Base-by-base conservation (phyloP, 2,797 vertebrate genomes). In the Takifugu ocellatus region DNA sequence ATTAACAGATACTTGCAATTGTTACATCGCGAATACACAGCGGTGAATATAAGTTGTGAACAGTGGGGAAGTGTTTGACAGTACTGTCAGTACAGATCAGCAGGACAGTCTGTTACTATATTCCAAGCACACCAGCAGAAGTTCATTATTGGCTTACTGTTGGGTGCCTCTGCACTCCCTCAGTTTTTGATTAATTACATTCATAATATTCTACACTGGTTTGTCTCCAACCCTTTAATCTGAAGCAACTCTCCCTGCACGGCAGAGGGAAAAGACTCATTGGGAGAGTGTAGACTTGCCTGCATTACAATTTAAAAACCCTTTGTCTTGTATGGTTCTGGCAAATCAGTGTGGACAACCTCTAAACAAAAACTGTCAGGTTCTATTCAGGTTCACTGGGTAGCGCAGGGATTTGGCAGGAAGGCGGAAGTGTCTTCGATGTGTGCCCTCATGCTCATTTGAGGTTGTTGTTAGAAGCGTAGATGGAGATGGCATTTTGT, bases 281-380 rank as follows among this genome's bases (percentile, higher is more conserved):
- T 87, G 88, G 82, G 77, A 73, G 61, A 68, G 65, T 42, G 69
- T 68, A 86, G 79, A 72, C 79, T 39, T 53, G 74, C 65, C 79
- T 83, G 83, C 77, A 84, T 88, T 81, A 85, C 85, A 90, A 89
- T 88, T 84, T 88, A 88, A 82, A 84, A 87, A 72, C 74, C 79
- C 76, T 89, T 89, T 90, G 83, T 89, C 87, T 85, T 71, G 70
- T 62, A 62, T 53, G 51, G 61, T 67, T 72, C 72, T 80, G 79
- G 80, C 85, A 90, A 90, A 90, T 89, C 85, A 88, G 84, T 88
- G 74, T 89, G 79, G 88, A 86, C 85, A 88, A 82, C 83, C 88
- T 87, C 87, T 89, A 89, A 91, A 90, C 85, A 90, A 91, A 91
- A 89, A 74, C 85, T 90, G 89, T 89, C 87, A 88, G 82, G 86